phyloP scores from a whole-genome alignment of 1,140 invertebrate species.

The Ganaspis sp. region DNA sequence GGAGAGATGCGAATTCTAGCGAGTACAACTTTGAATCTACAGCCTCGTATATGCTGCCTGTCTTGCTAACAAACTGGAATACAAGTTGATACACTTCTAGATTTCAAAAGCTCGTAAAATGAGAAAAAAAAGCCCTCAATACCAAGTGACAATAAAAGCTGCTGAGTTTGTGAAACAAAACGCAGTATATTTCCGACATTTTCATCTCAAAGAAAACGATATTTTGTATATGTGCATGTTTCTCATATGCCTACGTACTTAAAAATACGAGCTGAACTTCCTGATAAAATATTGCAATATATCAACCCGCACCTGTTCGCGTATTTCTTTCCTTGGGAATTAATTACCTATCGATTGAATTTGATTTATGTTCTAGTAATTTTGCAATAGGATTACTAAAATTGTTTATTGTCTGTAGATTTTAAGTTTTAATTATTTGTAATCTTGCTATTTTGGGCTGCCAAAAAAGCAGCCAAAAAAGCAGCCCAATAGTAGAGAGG shows the following conservation, averaged over 20 bases:
- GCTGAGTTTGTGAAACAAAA: neutral
- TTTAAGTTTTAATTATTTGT: neutral
- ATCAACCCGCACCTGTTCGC: neutral
- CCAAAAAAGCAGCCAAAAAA: no score
- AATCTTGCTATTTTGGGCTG: no score
- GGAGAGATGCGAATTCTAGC: constrained; percentile 26
- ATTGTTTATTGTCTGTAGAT: neutral
- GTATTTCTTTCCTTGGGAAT: neutral
- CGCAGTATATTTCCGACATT: neutral
- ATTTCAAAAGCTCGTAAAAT: neutral
- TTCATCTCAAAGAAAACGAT: constrained; percentile 5
- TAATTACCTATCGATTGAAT: neutral
- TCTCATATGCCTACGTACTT: neutral
- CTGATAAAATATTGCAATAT: constrained; percentile 12
- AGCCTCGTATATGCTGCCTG: neutral
- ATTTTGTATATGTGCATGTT: constrained; percentile 30
- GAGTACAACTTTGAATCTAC: neutral
- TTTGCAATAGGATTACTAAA: neutral
- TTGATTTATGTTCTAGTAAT: neutral
- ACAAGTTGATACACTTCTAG: neutral
- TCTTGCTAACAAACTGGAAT: neutral
- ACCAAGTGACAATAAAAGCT: neutral
- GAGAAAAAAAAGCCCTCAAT: neutral
- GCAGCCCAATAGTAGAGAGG: no score
- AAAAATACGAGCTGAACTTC: constrained; percentile 10